A percentile compares a stretch with the other conserved stretches of the same genome.
Conservation (phyloP, 1,140 invertebrate species). For the Pseudoatta argentina region DNA sequence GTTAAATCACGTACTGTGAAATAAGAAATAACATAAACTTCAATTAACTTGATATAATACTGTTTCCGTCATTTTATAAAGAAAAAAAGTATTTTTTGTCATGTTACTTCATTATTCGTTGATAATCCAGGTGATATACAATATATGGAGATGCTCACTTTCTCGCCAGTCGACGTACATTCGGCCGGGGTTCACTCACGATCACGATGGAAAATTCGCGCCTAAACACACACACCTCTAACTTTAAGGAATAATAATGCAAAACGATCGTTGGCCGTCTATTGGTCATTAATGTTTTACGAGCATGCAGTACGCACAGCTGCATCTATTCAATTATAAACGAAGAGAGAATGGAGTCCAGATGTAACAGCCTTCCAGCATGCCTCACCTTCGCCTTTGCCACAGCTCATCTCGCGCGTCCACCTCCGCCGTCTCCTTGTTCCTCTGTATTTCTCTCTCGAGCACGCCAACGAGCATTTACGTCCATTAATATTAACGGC, state of each 20-base stretch:
- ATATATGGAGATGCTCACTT: background rate
- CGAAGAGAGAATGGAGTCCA: slow-evolving; percentile 63
- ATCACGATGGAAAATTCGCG: slow-evolving; percentile 65
- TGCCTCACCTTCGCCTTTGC: slow-evolving; percentile 40
- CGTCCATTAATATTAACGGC: slow-evolving; percentile 84
- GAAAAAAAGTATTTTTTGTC: background rate
- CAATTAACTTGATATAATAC: background rate
- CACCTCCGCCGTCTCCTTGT: slow-evolving; percentile 26
- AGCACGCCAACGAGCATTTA: slow-evolving; percentile 70
- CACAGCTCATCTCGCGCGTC: slow-evolving; percentile 55
- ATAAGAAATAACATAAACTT: background rate
- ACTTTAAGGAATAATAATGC: slow-evolving; percentile 75
- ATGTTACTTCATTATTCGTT: background rate
- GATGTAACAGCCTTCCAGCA: slow-evolving; percentile 34
- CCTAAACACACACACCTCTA: slow-evolving; percentile 64
- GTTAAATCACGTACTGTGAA: background rate
- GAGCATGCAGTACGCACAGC: slow-evolving; percentile 77
- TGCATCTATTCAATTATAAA: slow-evolving; percentile 81
- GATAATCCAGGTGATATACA: background rate
- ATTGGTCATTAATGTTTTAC: slow-evolving; percentile 81
- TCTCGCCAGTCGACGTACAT: background rate
- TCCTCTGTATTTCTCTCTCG: slow-evolving; percentile 53
- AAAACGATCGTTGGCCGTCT: slow-evolving; percentile 73
- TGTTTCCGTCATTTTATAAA: background rate
- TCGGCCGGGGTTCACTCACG: slow-evolving; percentile 55